Conservation (phyloP, 2,888 invertebrate species). For the Dexiosoma caninum region DNA sequence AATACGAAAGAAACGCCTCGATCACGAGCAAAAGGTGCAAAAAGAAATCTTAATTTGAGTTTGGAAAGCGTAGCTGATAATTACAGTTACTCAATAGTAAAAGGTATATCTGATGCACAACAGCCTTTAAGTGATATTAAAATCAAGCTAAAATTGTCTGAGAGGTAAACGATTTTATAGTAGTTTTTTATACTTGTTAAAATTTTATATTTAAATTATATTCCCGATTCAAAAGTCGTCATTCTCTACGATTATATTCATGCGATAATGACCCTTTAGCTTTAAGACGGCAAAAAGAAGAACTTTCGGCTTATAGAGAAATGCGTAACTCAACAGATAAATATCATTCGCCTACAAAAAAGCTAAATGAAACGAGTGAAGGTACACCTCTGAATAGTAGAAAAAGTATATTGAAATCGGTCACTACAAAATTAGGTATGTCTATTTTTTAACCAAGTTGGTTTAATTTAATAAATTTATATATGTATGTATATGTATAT, state of each 20-base stretch:
- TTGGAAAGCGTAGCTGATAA: conserved; percentile 69
- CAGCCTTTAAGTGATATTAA: conserved; percentile 75
- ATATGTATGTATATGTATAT: too few relatives aligned
- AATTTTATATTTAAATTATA: not conserved
- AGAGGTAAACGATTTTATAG: conserved; percentile 65
- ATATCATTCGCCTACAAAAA: conserved; percentile 73
- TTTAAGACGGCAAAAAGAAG: conserved; percentile 64
- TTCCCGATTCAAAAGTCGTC: conserved; percentile 41
- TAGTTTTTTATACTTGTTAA: not conserved
- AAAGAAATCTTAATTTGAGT: conserved; percentile 74
- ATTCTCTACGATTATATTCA: conserved; percentile 67
- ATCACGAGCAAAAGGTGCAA: conserved; percentile 70
- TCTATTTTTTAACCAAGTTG: not conserved
- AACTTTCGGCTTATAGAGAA: conserved; percentile 56
- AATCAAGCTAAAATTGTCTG: conserved; percentile 77
- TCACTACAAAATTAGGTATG: conserved; percentile 70
- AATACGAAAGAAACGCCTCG: conserved; percentile 68
- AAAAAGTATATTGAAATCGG: conserved; percentile 76
- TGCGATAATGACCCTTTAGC: conserved; percentile 69
- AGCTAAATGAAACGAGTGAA: conserved; percentile 66
- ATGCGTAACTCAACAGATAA: conserved; percentile 64
- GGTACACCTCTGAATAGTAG: conserved; percentile 69
- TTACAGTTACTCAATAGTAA: conserved; percentile 78
- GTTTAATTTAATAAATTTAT: too few relatives aligned
- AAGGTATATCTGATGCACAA: conserved; percentile 70